Evolutionary conservation across 2,113 vertebrate genomes (phyloP).

Genomic region (Passer montanus): DNA sequence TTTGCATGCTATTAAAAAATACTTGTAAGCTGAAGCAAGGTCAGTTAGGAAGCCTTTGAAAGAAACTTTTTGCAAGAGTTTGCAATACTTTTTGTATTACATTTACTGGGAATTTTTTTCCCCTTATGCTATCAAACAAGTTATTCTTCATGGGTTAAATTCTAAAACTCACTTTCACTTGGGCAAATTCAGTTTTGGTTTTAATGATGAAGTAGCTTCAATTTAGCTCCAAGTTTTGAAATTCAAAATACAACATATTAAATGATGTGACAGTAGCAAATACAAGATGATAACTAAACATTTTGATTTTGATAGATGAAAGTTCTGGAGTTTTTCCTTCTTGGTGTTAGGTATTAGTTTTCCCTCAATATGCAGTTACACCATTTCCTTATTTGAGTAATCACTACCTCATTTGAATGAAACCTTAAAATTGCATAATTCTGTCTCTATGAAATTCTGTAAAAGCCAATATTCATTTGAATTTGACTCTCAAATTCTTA

Average conservation of each 20-base stretch:
- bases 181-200: neutral
- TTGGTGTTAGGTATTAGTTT: neutral
- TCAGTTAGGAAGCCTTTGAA: neutral
- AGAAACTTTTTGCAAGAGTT: neutral
- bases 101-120: neutral
- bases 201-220: neutral
- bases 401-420: neutral
- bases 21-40: neutral
- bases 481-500: neutral
- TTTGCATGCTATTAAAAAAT: neutral
- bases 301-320: neutral
- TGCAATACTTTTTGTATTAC: neutral
- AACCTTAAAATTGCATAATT: neutral
- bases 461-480: neutral
- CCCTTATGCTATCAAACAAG: neutral
- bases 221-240: neutral
- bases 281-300: neutral
- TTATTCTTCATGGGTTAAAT: neutral
- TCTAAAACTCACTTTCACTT: neutral
- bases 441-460: neutral
- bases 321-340: neutral
- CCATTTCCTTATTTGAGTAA: neutral
- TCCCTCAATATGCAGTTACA: neutral
- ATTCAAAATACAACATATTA: neutral
- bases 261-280: neutral